Evolutionary conservation across 2,888 invertebrate genomes (phyloP).

Genomic region (Chrysolina oricalcia): DNA sequence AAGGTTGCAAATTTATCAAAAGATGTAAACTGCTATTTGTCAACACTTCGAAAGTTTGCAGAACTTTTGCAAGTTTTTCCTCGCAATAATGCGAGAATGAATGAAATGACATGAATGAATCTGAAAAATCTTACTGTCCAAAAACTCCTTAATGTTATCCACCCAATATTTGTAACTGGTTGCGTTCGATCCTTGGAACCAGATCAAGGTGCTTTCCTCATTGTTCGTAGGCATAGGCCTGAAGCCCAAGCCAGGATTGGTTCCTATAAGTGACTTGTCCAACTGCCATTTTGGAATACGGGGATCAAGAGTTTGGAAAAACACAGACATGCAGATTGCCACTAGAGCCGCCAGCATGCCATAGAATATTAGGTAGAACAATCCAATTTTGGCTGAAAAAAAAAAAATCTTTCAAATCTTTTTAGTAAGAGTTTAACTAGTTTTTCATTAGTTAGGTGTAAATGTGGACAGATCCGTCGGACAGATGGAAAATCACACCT

Average conservation of each 20-base stretch:
- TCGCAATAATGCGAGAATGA: no score
- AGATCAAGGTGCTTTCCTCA: constrained; percentile 95
- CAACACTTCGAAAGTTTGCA: no score
- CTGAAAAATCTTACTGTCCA: constrained; percentile 79
- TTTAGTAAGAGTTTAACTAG: no score
- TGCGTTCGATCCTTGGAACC: constrained; percentile 89
- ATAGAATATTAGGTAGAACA: constrained; percentile 98
- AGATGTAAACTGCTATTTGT: no score
- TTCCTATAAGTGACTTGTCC: constrained; percentile 90
- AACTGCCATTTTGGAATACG: constrained; percentile 92
- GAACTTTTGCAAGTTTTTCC: no score
- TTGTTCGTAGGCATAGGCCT: constrained; percentile 91
- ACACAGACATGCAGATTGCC: constrained; percentile 95
- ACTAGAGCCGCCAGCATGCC: constrained; percentile 92
- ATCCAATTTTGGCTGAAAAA: constrained; percentile 88
- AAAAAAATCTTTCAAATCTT: constrained; percentile 21
- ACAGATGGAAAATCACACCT: no score
- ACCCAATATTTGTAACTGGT: constrained; percentile 88
- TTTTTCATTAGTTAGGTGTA: no score
- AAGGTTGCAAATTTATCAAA: no score
- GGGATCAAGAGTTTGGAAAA: constrained; percentile 92
- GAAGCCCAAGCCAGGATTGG: constrained; percentile 97
- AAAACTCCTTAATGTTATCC: constrained; percentile 81
- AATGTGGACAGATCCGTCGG: no score
- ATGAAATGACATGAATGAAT: no score